Conservation (phyloP, 2,797 vertebrate genomes). For the Clamator glandarius region DNA sequence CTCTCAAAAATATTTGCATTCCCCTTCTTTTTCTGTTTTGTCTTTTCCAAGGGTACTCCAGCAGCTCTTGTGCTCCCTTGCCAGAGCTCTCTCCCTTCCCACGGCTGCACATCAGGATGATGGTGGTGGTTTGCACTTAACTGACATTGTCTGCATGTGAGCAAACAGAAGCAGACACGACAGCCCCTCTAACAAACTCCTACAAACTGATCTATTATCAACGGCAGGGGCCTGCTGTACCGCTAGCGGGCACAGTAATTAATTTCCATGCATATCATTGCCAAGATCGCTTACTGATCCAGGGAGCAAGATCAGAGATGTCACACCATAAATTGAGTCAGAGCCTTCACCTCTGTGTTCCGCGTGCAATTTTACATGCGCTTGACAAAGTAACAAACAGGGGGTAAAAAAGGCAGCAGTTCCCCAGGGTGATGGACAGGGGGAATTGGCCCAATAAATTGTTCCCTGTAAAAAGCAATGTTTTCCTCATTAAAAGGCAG, state of each 20-base stretch:
- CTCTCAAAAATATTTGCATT: fast-evolving
- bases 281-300: constrained; percentile 93
- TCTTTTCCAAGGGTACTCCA: neutral
- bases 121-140: neutral
- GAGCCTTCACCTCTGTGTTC: constrained; percentile 81
- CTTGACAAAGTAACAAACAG: constrained; percentile 83
- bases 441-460: constrained; percentile 98
- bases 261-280: constrained; percentile 97
- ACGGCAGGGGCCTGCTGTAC: constrained; percentile 54
- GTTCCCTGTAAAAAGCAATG: constrained; percentile 91
- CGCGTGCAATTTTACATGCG: constrained; percentile 78
- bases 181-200: constrained; percentile 72
- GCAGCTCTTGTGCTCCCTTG: neutral
- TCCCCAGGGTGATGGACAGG: constrained; percentile 88
- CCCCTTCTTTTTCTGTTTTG: neutral
- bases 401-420: constrained; percentile 75
- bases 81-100: neutral
- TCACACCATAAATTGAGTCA: constrained; percentile 93
- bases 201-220: constrained; percentile 77
- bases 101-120: fast-evolving
- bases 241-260: constrained; percentile 86
- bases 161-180: constrained; percentile 55
- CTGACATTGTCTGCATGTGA: constrained; percentile 17
- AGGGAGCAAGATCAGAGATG: constrained; percentile 89
- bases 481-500: constrained; percentile 98